Evolutionary conservation across 2,113 vertebrate species (phyloP).

Genomic region (Notothenia coriiceps): DNA sequence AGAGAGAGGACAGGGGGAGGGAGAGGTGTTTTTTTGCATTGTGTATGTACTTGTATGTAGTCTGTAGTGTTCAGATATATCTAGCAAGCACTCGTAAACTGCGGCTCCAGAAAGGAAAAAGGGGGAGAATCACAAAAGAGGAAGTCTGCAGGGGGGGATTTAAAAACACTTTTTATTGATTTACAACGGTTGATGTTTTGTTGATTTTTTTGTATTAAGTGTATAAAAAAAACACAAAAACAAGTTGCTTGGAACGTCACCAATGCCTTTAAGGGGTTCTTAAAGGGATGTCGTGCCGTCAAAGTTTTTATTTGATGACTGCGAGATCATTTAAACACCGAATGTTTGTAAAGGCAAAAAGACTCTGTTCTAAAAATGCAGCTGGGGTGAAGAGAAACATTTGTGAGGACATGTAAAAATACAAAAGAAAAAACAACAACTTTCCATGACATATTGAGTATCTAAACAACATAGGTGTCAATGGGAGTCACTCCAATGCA

Average conservation of each 20-base stretch:
- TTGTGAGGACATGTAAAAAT: constrained; percentile 67
- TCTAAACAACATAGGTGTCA: constrained; percentile 72
- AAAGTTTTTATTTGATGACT: constrained; percentile 65
- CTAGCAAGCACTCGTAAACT: constrained; percentile 54
- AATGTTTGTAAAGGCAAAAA: constrained; percentile 79
- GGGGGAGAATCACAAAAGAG: constrained; percentile 39
- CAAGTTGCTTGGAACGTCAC: constrained; percentile 74
- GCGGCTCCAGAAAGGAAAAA: constrained; percentile 22
- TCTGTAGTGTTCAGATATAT: constrained; percentile 71
- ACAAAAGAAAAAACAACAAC: constrained; percentile 32
- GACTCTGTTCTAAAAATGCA: constrained; percentile 23
- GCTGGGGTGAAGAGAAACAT: constrained; percentile 52
- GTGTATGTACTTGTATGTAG: constrained; percentile 68
- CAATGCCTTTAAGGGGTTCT: constrained; percentile 83
- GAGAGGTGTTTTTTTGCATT: constrained; percentile 52
- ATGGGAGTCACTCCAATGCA: constrained; percentile 77
- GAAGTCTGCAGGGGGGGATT: constrained; percentile 36
- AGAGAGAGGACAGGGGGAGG: constrained; percentile 54
- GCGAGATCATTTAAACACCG: constrained; percentile 54
- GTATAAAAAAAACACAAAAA: constrained; percentile 48
- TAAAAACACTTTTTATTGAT: constrained; percentile 67
- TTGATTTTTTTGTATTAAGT: constrained; percentile 66
- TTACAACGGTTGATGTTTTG: constrained; percentile 48
- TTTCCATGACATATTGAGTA: constrained; percentile 72
- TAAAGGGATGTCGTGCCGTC: constrained; percentile 78